Evolutionary conservation across 1,140 invertebrate genomes (phyloP).

Genomic region (Caenorhabditis brenneri): DNA sequence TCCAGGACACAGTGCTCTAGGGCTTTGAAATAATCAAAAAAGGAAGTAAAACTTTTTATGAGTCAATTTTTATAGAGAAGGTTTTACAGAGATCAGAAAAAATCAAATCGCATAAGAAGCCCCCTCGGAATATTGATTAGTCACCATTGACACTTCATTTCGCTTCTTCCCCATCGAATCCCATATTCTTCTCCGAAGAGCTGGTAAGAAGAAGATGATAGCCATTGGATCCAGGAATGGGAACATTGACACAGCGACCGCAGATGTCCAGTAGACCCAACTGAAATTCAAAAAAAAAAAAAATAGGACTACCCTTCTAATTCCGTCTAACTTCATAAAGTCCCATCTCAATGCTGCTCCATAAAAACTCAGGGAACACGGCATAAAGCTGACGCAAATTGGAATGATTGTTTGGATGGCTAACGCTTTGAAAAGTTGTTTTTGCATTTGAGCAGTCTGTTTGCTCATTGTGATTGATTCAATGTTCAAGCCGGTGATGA

Average conservation of each 20-base stretch:
- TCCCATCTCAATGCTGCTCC: not conserved
- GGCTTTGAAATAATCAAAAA: no score
- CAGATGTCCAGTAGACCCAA: not conserved
- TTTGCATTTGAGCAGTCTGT: not conserved
- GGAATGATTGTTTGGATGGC: not conserved
- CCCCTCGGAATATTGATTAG: no score
- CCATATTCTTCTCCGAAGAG: not conserved
- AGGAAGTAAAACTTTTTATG: no score
- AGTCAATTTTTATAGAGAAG: no score
- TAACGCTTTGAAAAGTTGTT: not conserved
- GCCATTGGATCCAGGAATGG: not conserved
- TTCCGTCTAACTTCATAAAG: no score
- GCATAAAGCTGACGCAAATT: constrained; percentile 7
- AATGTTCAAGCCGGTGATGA: not conserved
- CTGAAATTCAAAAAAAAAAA: no score
- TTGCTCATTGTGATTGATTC: not conserved
- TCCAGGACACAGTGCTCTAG: no score
- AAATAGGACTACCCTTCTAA: no score
- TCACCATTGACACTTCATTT: no score
- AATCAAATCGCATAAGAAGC: no score
- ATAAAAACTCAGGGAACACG: not conserved
- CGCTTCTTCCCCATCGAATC: no score
- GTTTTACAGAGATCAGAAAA: no score
- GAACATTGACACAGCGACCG: not conserved
- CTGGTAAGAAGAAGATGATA: not conserved